Evolutionary conservation across 1,140 invertebrate genomes (phyloP), one percentile per base, ranked within the genome.

Genomic region (Pogonomyrmex californicus): DNA sequence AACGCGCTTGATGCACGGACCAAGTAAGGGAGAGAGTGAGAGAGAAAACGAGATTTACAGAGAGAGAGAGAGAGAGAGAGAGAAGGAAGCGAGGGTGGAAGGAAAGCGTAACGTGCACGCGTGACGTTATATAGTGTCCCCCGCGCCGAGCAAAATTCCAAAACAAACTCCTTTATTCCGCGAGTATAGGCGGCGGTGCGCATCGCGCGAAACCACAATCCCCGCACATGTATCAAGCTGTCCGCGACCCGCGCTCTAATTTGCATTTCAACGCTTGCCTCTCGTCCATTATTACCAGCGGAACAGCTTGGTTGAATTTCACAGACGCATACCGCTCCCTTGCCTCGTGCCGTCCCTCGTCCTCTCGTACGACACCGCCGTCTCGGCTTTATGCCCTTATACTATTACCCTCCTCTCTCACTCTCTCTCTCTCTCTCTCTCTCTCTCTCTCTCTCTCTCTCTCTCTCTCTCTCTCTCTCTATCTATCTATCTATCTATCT

Each of bases 181-280:
- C 88, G 92, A 93, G 92, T 94, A 93, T 93, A 94, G 93, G 92
- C 92, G 93, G 87, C 87, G 87, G 70, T 83, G 86, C 92, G 92
- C 93, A 90, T 93, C 92, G 93, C 91, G 92, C 93, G 91, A 93
- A 94, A 94, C 94, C 93, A 94, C 93, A 95, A 95, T 94, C 93
- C 91, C 93, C 94, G 94, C 93, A 95, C 93, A 94, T 94, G 94
- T 94, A 95, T 95, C 94, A 95, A 94, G 92, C 94, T 95, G 94
- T 94, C 94, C 94, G 90, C 93, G 94, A 94, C 92, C 91, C 93
- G 92, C 93, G 93, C 93, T 94, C 94, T 95, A 95, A 95, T 95
- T 95, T 95, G 94, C 94, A 95, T 95, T 95, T 95, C 94, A 94
- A 94, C 94, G 94, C 94, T 94, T 94, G 93, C 93, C 93, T 94